These are phyloP conservation scores for Sitta europaea DNA, from an alignment of 2,113 vertebrate genomes.

Conservation along the genomic window DNA sequence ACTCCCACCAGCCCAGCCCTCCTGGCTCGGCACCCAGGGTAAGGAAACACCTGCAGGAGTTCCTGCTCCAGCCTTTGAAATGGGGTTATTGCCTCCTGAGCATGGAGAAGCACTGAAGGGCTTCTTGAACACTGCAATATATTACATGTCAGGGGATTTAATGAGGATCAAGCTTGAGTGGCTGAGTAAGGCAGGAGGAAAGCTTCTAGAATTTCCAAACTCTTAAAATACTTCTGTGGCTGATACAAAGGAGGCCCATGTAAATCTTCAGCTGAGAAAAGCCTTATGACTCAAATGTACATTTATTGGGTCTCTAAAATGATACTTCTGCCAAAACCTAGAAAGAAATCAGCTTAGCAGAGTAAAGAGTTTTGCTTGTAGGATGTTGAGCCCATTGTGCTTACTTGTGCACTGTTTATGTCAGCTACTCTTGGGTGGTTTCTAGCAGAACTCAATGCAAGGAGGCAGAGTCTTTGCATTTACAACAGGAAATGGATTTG, in stretches of 20 bases:
- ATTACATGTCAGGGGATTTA: constrained; percentile 65
- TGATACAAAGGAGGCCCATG: constrained; percentile 49
- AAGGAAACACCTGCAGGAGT: constrained; percentile 39
- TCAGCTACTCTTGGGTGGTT: constrained; percentile 32
- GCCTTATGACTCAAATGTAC: constrained; percentile 28
- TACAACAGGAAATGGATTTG: constrained; percentile 10
- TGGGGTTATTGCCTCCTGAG: constrained; percentile 48
- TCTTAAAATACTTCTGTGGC: constrained; percentile 65
- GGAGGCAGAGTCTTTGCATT: neutral
- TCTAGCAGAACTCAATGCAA: neutral
- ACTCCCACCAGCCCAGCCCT: neutral
- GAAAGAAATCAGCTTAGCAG: constrained; percentile 2
- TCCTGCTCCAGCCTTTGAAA: constrained; percentile 61
- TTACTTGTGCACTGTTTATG: constrained; percentile 8
- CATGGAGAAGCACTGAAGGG: constrained; percentile 47
- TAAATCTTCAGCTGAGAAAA: constrained; percentile 64
- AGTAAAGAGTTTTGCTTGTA: constrained; percentile 20
- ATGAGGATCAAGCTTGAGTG: constrained; percentile 62
- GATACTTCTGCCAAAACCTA: constrained; percentile 45
- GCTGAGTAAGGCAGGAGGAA: constrained; percentile 55
- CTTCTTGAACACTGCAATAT: constrained; percentile 53
- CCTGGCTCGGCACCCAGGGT: neutral
- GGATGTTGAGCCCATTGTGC: constrained; percentile 24
- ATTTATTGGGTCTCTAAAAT: constrained; percentile 47
- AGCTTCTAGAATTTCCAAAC: constrained; percentile 67